Evolutionary conservation across 2,888 invertebrate genomes (phyloP).

Genomic region (Cephus sareptanus): DNA sequence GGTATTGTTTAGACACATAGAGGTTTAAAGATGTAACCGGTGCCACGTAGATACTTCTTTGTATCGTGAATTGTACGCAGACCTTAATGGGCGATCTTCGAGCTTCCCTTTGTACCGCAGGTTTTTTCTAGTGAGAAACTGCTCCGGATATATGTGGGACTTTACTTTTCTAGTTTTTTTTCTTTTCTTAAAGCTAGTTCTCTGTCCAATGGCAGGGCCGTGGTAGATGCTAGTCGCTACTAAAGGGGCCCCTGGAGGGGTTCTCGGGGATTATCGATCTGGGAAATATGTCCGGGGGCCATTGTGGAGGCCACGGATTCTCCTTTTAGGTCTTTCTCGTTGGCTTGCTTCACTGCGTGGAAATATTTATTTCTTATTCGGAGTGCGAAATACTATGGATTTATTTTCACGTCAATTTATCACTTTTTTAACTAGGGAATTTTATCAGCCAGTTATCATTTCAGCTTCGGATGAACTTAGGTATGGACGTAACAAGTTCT

Average conservation of each 20-base stretch:
- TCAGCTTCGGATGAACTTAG: not conserved
- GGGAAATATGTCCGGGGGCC: not conserved
- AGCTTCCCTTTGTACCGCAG: not conserved
- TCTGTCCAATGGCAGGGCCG: not conserved
- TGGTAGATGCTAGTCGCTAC: not conserved
- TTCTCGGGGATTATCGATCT: not conserved
- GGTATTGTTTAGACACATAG: not conserved
- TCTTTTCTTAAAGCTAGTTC: not conserved
- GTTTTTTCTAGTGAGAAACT: not conserved
- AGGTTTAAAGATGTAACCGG: not conserved
- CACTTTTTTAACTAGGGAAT: not conserved
- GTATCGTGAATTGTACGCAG: not conserved
- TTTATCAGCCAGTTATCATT: not conserved
- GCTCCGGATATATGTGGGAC: not conserved
- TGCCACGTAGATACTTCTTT: not conserved
- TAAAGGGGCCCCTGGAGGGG: not conserved
- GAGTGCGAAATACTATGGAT: not conserved
- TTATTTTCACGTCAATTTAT: not conserved
- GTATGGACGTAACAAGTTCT: not conserved
- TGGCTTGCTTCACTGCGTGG: not conserved
- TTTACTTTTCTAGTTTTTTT: not conserved
- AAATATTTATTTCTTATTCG: not conserved
- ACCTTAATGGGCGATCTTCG: not conserved
- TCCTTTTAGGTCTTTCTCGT: not conserved
- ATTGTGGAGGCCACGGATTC: not conserved